Base-by-base conservation (phyloP, 2,113 vertebrate genomes). In the Mus spicilegus region DNA sequence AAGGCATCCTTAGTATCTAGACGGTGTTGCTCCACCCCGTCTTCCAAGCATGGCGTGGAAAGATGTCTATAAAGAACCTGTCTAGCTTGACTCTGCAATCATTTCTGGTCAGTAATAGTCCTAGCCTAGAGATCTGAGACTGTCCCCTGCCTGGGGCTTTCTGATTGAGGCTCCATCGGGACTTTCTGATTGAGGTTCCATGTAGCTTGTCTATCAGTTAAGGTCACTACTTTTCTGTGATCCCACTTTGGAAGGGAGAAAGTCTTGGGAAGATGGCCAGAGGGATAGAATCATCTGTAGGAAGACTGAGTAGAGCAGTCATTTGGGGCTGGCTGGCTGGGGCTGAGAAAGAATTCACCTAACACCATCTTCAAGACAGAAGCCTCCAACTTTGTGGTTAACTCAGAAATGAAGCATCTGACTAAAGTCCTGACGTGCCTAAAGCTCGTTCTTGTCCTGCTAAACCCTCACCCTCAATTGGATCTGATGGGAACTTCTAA, bases 401-500 rank as follows among this genome's bases (percentile, higher is more conserved):
- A 77, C 12, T 90, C 80, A 73, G 85, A 92, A 95, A 90, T 80
- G 86, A 95, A 93, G 87, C 85, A 82, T 39, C 77, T 97, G 81
- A 87, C 54, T 87, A 65, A 93, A 90, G 88, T 87, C 77, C 67
- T 89, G 93, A 93, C 93, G 92, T 46, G 42, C 80, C 93, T 94
- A 96, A 89, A 91, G 95, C 81, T 86, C 93, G n/a, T 96, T 91
- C 96, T 96, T 93, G 26, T 95, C 93, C 87, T 93, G 87, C 94
- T 16, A 96, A 97, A 98, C 94, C 87, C 97, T 97, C 94, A 93
- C 58, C 91, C 88, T 96, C 96, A 93, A 96, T 97, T 96, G 93
- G 85, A 97, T 97, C 94, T 93, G 95, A 92, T 61, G 95, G 97
- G 94, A 98, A 98, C 97, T 96, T 97, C 93, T 30, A 94, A 98